These are phyloP conservation scores for Pardalotus punctatus DNA, from an alignment of 2,113 vertebrate species.

Conservation along the genomic window DNA sequence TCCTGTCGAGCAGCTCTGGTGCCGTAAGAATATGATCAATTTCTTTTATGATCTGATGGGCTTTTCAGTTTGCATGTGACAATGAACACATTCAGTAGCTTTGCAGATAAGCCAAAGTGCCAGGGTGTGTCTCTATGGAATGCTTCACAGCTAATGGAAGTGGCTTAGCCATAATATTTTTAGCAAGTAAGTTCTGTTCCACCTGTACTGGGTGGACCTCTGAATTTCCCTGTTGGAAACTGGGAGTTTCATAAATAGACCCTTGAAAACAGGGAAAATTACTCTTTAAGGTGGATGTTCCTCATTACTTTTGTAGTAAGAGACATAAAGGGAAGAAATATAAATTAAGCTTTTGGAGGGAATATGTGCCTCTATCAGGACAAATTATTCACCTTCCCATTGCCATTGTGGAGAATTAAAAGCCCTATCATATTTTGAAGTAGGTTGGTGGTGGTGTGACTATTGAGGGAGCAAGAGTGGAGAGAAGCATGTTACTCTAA, in stretches of 20 bases:
- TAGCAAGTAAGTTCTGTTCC: background rate
- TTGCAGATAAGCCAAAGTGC: background rate
- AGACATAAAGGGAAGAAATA: background rate
- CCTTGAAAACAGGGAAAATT: background rate
- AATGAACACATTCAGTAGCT: background rate
- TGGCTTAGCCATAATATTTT: background rate
- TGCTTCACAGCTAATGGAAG: background rate
- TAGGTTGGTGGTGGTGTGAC: background rate
- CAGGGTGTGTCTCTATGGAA: background rate
- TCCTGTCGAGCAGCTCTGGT: background rate
- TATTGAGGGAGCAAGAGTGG: background rate
- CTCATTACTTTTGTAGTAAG: background rate
- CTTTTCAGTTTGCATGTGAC: background rate
- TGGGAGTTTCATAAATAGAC: background rate
- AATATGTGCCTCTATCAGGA: background rate
- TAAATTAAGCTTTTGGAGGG: background rate
- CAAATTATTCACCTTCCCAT: background rate
- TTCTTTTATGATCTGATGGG: background rate
- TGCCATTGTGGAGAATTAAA: background rate
- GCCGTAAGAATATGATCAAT: background rate
- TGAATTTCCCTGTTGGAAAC: background rate
- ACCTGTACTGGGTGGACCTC: background rate
- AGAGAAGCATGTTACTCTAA: background rate
- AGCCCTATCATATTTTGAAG: background rate
- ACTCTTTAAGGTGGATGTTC: background rate